Evolutionary conservation across 2,797 vertebrate species (phyloP), one percentile per base, ranked within the genome.

Genomic region (Myoxocephalus aenaeus): DNA sequence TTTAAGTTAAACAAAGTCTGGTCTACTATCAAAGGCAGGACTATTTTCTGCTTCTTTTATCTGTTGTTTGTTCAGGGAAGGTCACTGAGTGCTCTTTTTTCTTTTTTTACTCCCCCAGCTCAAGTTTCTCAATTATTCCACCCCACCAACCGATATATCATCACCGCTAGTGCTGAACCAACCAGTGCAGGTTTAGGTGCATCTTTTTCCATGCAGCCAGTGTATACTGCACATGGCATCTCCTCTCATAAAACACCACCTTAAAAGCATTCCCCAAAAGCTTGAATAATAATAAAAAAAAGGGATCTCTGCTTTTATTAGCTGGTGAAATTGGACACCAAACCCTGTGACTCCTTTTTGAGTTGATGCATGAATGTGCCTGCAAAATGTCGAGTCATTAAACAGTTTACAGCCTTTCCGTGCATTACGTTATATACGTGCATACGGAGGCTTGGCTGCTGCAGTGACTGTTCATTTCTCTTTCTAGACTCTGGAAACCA

Each of bases 401-500:
- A 46, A 27, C 10, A 9, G 9, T 50, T 46, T 27, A 14, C 40
- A 73, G 20, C 17, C 18, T 20, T 4, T 63, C 5, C 0, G 48
- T 25, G 56, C 42, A 15, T 48, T 4, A 57, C 2, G 15, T 48
- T 50, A 3, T 20, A 11, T 44, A 2, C 17, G 42, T 18, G 29
- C 27, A 15, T 44, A 9, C 6, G 17, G 42, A 0, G 25, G 7
- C 32, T 8, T 42, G 38, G 29, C 62, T 50, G 25, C n/a, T 58
- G 15, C 44, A 20, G 34, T 29, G 17, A 38, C 29, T 61, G 3
- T 7, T 22, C 5, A 48, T 65, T 53, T 38, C 51, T 57, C 42
- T 59, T 59, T 65, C 53, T 25, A 68, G 46, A 70, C 56, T 62
- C 63, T 85, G 78, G 74, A 73, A 84, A 46, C 7, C 7, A 70